Conservation (phyloP, 2,113 vertebrate species). For the Neotoma lepida region DNA sequence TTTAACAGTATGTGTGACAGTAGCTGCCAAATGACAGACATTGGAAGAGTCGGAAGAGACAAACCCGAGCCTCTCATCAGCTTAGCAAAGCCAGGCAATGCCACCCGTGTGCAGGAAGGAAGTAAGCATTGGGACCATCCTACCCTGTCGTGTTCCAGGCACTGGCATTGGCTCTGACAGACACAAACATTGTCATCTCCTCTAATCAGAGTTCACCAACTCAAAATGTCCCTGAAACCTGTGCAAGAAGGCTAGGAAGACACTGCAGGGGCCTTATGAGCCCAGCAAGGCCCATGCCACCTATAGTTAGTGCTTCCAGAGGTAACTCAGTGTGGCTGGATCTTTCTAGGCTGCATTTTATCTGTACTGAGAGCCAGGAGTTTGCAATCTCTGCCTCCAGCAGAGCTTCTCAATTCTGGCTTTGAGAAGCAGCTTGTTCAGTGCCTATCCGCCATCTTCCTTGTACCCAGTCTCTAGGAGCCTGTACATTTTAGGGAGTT, state of each 20-base stretch:
- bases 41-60: background rate
- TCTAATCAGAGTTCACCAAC: background rate
- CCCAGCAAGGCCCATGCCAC: background rate
- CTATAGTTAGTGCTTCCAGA: background rate
- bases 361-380: background rate
- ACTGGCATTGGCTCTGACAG: rapidly evolving
- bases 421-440: background rate
- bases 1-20: background rate
- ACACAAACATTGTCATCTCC: background rate
- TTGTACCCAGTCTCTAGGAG: background rate
- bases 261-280: rapidly evolving
- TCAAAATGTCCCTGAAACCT: background rate
- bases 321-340: rapidly evolving
- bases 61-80: rapidly evolving
- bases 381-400: background rate
- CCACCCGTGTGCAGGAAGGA: background rate
- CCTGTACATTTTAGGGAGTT: background rate
- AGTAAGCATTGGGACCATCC: rapidly evolving
- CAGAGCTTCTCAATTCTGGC: background rate
- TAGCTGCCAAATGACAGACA: background rate
- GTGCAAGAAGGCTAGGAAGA: background rate
- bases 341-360: background rate
- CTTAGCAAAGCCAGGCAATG: background rate
- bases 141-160: background rate
- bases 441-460: background rate